Evolutionary conservation across 1,140 invertebrate species (phyloP).

Genomic region (Drosophila micromelanica): DNA sequence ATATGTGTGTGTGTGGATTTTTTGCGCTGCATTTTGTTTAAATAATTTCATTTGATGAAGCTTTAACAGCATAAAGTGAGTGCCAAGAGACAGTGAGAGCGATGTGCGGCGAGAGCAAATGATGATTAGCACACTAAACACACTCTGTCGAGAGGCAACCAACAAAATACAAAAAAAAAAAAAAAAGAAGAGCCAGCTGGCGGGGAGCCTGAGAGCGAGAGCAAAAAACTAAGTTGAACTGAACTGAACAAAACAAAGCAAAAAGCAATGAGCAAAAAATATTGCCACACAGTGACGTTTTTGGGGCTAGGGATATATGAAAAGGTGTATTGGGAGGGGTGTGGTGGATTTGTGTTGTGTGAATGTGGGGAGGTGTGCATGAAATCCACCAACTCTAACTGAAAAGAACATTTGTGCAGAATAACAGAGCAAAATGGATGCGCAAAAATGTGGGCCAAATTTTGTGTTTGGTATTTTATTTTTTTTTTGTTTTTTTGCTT

Average conservation of each 20-base stretch:
- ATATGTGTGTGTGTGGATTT: constrained; percentile 8
- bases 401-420: constrained; percentile 37
- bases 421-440: constrained; percentile 37
- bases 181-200: not conserved
- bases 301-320: constrained; percentile 2
- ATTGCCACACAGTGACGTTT: constrained; percentile 38
- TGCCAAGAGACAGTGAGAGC: constrained; percentile 22
- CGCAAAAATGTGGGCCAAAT: constrained; percentile 59
- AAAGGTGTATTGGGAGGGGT: not conserved
- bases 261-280: constrained; percentile 23
- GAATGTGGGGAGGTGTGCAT: not conserved
- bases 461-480: constrained; percentile 46
- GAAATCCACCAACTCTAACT: constrained; percentile 37
- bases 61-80: constrained; percentile 18
- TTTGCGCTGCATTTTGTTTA: constrained; percentile 55
- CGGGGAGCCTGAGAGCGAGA: not conserved
- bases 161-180: not conserved
- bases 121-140: constrained; percentile 5
- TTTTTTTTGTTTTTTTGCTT: not conserved
- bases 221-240: constrained; percentile 9
- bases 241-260: constrained; percentile 38
- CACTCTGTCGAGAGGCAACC: constrained; percentile 6
- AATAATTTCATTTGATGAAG: constrained; percentile 54
- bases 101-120: constrained; percentile 7
- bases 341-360: not conserved